A percentile compares a stretch with the other conserved stretches of the same genome.
Conservation (phyloP, 37 sponge, comb jelly and placozoan genomes). For the Halichondria panicea region DNA sequence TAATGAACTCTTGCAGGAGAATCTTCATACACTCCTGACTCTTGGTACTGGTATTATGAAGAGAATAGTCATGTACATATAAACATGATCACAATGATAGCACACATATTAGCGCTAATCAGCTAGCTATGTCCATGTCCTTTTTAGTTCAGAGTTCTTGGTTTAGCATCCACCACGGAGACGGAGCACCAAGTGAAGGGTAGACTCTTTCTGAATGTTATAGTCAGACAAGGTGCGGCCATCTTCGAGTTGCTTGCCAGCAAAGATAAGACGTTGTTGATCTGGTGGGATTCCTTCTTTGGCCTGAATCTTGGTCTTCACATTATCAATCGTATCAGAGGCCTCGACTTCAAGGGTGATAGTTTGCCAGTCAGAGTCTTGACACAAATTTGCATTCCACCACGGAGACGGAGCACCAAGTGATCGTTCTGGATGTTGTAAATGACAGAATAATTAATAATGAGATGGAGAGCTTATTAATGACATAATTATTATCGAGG, state of each 20-base stretch:
- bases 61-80: background rate
- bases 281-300: conserved; percentile 98
- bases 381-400: conserved; percentile 98
- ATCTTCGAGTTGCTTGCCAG: conserved; percentile 96
- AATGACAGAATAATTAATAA: no score
- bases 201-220: conserved; percentile 98
- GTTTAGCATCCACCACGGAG: conserved; percentile 75
- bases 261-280: conserved; percentile 97
- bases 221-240: conserved; percentile 90
- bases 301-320: conserved; percentile 97
- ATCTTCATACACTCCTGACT: no score
- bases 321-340: conserved; percentile 94
- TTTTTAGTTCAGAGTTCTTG: background rate
- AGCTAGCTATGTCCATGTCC: background rate
- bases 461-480: no score
- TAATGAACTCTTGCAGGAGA: no score
- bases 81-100: background rate
- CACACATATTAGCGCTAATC: background rate
- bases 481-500: background rate
- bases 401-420: no score
- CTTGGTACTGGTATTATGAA: no score
- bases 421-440: no score
- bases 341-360: conserved; percentile 98
- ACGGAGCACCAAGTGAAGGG: conserved; percentile 94
- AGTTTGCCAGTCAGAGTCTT: conserved; percentile 97